Evolutionary conservation across 2,113 vertebrate species (phyloP).

Genomic region (Rhynchomys soricoides): DNA sequence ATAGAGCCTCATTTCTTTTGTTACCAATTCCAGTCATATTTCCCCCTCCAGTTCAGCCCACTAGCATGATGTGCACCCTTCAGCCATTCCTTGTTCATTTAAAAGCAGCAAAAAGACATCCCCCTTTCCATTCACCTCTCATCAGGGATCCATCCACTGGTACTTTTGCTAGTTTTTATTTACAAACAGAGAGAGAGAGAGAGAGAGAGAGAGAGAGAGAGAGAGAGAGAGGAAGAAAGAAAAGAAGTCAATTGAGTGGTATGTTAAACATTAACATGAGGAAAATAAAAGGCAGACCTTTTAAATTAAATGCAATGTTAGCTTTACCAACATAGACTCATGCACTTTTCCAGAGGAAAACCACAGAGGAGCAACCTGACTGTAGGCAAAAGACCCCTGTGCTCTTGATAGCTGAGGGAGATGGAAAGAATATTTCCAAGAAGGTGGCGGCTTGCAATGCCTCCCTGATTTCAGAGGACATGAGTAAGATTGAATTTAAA

Average conservation of each 20-base stretch:
- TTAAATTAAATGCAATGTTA: slow-evolving; percentile 79
- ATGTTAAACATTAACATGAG: slow-evolving; percentile 75
- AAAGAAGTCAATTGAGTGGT: slow-evolving; percentile 46
- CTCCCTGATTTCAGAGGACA: slow-evolving; percentile 80
- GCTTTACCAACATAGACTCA: slow-evolving; percentile 69
- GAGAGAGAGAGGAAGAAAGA: too few species aligned
- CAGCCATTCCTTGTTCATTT: not conserved
- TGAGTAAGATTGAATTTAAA: slow-evolving; percentile 84
- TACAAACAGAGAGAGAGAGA: not conserved
- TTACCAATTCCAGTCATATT: not conserved
- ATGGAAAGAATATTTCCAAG: slow-evolving; percentile 82
- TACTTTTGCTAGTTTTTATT: not conserved
- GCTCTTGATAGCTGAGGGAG: slow-evolving; percentile 79
- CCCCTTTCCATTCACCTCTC: not conserved
- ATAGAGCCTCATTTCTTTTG: not conserved
- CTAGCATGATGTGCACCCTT: not conserved
- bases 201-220: too few species aligned
- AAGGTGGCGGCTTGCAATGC: slow-evolving; percentile 77
- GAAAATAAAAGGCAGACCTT: slow-evolving; percentile 64
- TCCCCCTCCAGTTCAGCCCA: not conserved
- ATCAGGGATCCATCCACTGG: not conserved
- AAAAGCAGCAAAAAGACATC: not conserved
- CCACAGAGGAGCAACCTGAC: slow-evolving; percentile 73
- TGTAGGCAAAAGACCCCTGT: slow-evolving; percentile 78
- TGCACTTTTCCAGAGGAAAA: slow-evolving; percentile 59